Conservation (phyloP, 2,797 vertebrate genomes). For the Uromys caudimaculatus region DNA sequence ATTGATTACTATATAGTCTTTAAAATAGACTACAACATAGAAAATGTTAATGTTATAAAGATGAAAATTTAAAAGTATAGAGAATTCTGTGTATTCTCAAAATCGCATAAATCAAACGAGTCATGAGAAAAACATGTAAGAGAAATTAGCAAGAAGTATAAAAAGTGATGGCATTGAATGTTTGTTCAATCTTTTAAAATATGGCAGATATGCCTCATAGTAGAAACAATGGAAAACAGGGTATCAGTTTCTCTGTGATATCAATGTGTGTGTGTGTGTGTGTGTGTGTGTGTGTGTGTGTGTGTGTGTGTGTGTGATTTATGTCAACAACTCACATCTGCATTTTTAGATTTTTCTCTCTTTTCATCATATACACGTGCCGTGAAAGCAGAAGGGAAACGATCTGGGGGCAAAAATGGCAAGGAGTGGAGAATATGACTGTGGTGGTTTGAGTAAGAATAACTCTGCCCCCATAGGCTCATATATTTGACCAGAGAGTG, state of each 20-base stretch:
- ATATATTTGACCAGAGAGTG: not conserved
- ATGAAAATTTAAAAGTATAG: not conserved
- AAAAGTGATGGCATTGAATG: not conserved
- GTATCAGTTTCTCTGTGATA: not conserved
- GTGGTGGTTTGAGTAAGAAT: not conserved
- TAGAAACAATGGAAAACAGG: not conserved
- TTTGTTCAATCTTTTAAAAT: constrained; percentile 19
- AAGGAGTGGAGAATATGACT: not conserved
- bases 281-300: too few species aligned
- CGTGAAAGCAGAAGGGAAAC: not conserved
- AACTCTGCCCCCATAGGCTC: not conserved
- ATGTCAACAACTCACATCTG: not conserved
- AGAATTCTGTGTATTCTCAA: not conserved
- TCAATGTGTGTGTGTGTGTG: too few species aligned
- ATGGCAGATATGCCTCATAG: not conserved
- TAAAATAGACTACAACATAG: not conserved
- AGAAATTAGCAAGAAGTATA: not conserved
- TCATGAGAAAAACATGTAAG: constrained; percentile 12
- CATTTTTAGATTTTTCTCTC: not conserved
- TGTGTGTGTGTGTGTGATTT: not conserved
- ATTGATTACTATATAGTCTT: constrained; percentile 11
- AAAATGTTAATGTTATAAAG: constrained; percentile 5
- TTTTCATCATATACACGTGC: not conserved
- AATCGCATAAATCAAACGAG: constrained; percentile 11
- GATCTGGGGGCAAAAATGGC: too few species aligned